These are phyloP conservation scores for Drosophila phalerata DNA, from an alignment of 2,888 invertebrate genomes.

Conservation along the genomic window DNA sequence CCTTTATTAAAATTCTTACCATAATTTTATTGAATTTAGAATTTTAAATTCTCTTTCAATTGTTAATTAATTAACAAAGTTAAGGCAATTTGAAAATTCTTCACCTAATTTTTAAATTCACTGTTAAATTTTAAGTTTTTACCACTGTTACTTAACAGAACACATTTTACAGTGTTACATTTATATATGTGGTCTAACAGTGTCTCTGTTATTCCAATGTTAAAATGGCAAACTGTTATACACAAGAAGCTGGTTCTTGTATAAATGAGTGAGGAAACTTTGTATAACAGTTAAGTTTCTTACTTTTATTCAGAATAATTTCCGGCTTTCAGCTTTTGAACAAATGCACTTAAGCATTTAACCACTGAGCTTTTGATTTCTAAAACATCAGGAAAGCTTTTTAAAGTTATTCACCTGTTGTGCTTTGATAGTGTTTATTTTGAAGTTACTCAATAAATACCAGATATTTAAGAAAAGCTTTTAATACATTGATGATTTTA, in stretches of 20 bases:
- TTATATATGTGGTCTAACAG: background rate
- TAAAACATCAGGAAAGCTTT: background rate
- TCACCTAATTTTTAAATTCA: too few relatives aligned
- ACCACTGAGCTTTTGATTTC: background rate
- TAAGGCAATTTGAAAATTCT: too few relatives aligned
- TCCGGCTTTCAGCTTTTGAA: background rate
- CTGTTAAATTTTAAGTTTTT: too few relatives aligned
- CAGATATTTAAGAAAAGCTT: background rate
- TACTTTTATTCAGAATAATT: background rate
- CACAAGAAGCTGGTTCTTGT: background rate
- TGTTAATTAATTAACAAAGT: too few relatives aligned
- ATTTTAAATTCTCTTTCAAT: too few relatives aligned
- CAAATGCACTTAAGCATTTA: background rate
- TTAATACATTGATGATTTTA: too few relatives aligned
- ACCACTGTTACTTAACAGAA: too few relatives aligned
- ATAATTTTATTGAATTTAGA: too few relatives aligned
- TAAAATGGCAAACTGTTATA: conserved; percentile 31
- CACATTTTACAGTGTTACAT: conserved; percentile 1
- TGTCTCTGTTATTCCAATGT: conserved; percentile 34
- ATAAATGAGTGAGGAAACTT: background rate
- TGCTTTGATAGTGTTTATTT: background rate
- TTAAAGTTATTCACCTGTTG: background rate
- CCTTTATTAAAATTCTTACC: too few relatives aligned
- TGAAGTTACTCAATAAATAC: too few relatives aligned
- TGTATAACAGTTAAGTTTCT: conserved; percentile 7